phyloP scores from a whole-genome alignment of 2,888 invertebrate species.

The Dicyrtoma fusca region DNA sequence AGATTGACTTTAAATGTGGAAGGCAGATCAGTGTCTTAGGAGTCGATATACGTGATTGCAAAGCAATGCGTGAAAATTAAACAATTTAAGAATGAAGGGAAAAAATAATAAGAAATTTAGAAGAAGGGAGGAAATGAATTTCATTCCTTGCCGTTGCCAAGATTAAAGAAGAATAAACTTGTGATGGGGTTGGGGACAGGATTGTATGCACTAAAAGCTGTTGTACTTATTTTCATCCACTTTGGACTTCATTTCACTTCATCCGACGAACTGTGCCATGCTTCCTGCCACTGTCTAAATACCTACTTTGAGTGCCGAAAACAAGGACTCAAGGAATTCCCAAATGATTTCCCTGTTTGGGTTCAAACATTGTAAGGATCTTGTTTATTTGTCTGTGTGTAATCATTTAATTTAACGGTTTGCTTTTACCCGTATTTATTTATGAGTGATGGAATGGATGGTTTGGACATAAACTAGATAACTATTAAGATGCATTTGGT shows the following conservation, averaged over 20 bases:
- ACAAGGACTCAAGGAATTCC: constrained; percentile 71
- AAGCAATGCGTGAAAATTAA: too few relatives aligned
- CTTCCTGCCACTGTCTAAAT: constrained; percentile 71
- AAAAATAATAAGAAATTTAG: constrained; percentile 14
- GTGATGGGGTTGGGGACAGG: constrained; percentile 22
- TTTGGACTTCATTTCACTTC: constrained; percentile 5
- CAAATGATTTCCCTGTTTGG: constrained; percentile 74
- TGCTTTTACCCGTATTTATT: too few relatives aligned
- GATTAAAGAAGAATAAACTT: background rate
- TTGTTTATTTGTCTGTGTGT: too few relatives aligned
- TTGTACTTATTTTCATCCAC: constrained; percentile 3
- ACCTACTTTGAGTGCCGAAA: constrained; percentile 76
- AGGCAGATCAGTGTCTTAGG: too few relatives aligned
- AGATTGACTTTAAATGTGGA: too few relatives aligned
- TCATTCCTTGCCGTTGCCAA: background rate
- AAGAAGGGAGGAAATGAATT: background rate
- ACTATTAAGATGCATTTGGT: constrained; percentile 57
- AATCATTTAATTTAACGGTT: too few relatives aligned
- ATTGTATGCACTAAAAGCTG: background rate
- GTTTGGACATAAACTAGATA: too few relatives aligned
- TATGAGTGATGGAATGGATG: too few relatives aligned
- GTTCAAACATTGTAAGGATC: constrained; percentile 74
- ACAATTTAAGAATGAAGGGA: constrained; percentile 6
- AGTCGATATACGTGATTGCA: too few relatives aligned
- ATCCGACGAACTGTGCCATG: constrained; percentile 48